These are phyloP conservation scores for Homalodisca vitripennis DNA, from an alignment of 1,140 invertebrate genomes.

Conservation along the genomic window DNA sequence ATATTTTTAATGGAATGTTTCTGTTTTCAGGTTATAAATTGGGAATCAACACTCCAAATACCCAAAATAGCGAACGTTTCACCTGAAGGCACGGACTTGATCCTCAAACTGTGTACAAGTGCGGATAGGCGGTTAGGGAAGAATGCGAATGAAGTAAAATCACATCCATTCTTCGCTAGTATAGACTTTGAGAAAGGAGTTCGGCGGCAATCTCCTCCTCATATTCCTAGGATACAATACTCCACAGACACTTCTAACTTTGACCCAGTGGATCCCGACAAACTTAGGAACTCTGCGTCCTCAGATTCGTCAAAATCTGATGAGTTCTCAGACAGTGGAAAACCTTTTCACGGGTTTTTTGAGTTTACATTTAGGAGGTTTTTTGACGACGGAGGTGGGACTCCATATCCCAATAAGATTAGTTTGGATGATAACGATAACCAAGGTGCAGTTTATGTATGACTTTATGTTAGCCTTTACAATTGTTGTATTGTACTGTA, in stretches of 20 bases:
- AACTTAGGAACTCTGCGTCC: slow-evolving; percentile 75
- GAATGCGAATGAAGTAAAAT: slow-evolving; percentile 92
- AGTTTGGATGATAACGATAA: slow-evolving; percentile 83
- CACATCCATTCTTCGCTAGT: slow-evolving; percentile 87
- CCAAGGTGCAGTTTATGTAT: slow-evolving; percentile 47
- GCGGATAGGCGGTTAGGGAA: slow-evolving; percentile 86
- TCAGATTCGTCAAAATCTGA: slow-evolving; percentile 75
- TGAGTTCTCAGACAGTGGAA: slow-evolving; percentile 70
- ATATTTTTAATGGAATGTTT: no score
- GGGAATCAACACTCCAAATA: slow-evolving; percentile 88
- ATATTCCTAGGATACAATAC: slow-evolving; percentile 90
- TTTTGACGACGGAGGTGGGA: slow-evolving; percentile 83
- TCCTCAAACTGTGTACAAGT: slow-evolving; percentile 86
- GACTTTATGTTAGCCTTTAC: slow-evolving; percentile 27
- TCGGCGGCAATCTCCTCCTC: slow-evolving; percentile 82
- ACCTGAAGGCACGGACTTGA: slow-evolving; percentile 85
- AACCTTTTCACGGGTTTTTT: slow-evolving; percentile 96
- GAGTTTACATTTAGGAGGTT: slow-evolving; percentile 99
- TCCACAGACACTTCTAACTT: slow-evolving; percentile 98
- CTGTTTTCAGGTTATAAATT: slow-evolving; percentile 87
- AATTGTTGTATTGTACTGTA: background rate
- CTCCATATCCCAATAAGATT: slow-evolving; percentile 72
- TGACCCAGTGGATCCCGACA: slow-evolving; percentile 90
- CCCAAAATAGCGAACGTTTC: slow-evolving; percentile 85
- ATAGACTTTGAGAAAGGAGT: slow-evolving; percentile 91